Evolutionary conservation across 2,113 vertebrate genomes (phyloP), one percentile per base, ranked within the genome.

Genomic region (Felis chaus): DNA sequence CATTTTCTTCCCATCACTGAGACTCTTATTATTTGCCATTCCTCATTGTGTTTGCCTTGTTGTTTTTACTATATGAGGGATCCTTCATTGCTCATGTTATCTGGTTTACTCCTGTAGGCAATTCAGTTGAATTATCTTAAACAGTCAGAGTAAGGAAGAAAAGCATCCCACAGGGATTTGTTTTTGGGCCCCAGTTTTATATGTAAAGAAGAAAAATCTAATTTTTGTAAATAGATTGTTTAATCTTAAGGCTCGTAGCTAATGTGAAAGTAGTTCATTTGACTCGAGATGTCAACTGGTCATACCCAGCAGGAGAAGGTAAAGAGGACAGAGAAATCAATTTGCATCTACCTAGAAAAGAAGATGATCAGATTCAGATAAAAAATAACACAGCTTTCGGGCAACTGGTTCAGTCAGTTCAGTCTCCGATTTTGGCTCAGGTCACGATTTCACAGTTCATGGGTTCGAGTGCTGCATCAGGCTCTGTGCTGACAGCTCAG

Each of bases 281-380:
- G 11, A 41, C 27, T 23, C 8, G 50, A 93, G 61, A 18, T 88
- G 16, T 61, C 93, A 78, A 14, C n/a, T 73, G 73, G 16, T 74
- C 19, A 33, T 31, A 13, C 33, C 61, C 68, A 66, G 66, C 27
- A 69, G 82, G 31, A 78, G 41, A 76, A 33, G 36, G n/a, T 69
- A 69, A 87, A 48, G 79, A 90, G 57, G 68, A 93, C 39, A 88
- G 82, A 91, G 61, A 78, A 66, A 94, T 79, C 31, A 88, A 88
- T 91, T 68, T 89, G 76, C 13, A 41, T 82, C 36, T 65, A 78
- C 68, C n/a, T 83, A 66, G 71, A 73, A 92, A 79, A 66, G 71
- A 79, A 94, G 76, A 48, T 48, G 7, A 82, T 84, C 27, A 39
- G 25, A 79, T 94, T 83, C 66, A 45, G 27, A 84, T 29, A 86